These are phyloP conservation scores for Solen grandis DNA, from an alignment of 1,140 invertebrate species.

Conservation along the genomic window DNA sequence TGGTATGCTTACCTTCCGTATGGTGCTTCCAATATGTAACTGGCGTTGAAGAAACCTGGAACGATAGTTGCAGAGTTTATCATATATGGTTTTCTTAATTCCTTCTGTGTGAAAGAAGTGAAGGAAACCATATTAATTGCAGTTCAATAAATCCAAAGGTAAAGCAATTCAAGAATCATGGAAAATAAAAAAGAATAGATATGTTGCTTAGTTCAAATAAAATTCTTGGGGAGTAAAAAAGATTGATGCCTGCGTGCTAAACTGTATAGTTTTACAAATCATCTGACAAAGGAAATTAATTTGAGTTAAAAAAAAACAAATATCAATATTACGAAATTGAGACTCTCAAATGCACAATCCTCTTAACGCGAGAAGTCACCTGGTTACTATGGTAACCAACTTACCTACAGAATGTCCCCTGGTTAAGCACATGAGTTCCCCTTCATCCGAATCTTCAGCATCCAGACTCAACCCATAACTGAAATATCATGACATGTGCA, in stretches of 20 bases:
- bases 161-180: not conserved
- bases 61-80: not conserved
- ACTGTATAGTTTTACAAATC: not conserved
- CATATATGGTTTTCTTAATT: not conserved
- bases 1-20: constrained; percentile 64
- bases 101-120: no score
- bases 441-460: constrained; percentile 40
- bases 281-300: not conserved
- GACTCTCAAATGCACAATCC: no score
- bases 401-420: constrained; percentile 58
- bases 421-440: constrained; percentile 50
- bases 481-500: no score
- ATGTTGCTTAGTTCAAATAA: not conserved
- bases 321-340: no score
- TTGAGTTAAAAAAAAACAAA: no score
- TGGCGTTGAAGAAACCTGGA: constrained; percentile 58
- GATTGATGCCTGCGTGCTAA: not conserved
- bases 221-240: not conserved
- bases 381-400: not conserved
- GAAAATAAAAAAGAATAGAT: not conserved
- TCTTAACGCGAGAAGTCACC: no score
- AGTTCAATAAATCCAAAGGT: not conserved
- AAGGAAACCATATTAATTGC: no score
- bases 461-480: constrained; percentile 54
- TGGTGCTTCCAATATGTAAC: constrained; percentile 61